Evolutionary conservation across 2,888 invertebrate species (phyloP).

Genomic region (Hermodice carunculata): DNA sequence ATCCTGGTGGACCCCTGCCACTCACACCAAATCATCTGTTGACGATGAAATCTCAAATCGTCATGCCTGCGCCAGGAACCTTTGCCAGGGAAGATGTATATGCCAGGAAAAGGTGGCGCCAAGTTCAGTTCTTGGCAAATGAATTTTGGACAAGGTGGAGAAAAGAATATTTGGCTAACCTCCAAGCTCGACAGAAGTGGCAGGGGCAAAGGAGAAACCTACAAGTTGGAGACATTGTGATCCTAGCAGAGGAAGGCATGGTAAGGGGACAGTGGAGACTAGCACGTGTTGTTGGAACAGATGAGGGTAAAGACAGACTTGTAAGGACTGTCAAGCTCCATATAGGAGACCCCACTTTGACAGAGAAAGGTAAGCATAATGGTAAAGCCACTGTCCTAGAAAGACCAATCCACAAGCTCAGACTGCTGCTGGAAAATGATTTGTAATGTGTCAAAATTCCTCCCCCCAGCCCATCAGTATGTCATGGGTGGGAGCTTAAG

Average conservation of each 20-base stretch:
- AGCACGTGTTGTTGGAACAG: conserved; percentile 16
- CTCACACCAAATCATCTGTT: conserved; percentile 26
- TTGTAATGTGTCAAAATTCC: no score
- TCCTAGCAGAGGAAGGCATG: conserved; percentile 8
- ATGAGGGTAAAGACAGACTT: conserved; percentile 10
- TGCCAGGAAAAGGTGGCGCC: conserved; percentile 18
- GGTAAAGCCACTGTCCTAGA: not conserved
- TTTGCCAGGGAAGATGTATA: conserved; percentile 22
- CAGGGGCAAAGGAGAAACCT: not conserved
- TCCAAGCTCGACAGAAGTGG: conserved; percentile 25
- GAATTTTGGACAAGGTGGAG: conserved; percentile 26
- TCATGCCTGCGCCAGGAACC: conserved; percentile 19
- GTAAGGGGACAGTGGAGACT: no score
- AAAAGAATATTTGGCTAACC: conserved; percentile 12
- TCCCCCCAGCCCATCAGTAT: no score
- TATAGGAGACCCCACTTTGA: not conserved
- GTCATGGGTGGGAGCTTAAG: no score
- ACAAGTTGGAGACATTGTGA: conserved; percentile 19
- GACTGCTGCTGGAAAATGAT: conserved; percentile 13
- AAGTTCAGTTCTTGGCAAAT: conserved; percentile 22
- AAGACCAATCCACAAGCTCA: conserved; percentile 23
- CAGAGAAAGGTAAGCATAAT: not conserved
- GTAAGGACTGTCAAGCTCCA: conserved; percentile 24
- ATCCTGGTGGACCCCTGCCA: conserved; percentile 9
- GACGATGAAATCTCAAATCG: conserved; percentile 15